Conservation (phyloP, 1,140 invertebrate species). For the Drosophila littoralis region DNA sequence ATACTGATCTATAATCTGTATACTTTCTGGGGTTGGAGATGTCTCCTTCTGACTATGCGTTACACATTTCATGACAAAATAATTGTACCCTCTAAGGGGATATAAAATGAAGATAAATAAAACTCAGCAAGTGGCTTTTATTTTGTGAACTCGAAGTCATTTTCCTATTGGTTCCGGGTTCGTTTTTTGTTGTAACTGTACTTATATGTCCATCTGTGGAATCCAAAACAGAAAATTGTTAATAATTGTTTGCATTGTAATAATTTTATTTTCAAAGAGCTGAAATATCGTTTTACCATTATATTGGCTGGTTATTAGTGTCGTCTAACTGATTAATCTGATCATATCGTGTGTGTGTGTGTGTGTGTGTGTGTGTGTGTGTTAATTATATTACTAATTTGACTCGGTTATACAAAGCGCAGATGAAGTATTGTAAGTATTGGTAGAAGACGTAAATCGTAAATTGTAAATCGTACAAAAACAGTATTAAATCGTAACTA, state of each 20-base stretch:
- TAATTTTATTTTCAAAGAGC: conserved; percentile 63
- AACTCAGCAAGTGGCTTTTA: too few species aligned
- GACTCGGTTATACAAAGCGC: conserved; percentile 81
- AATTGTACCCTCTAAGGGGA: too few species aligned
- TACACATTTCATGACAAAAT: too few species aligned
- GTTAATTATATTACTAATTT: conserved; percentile 80
- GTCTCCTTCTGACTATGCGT: too few species aligned
- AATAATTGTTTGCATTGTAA: conserved; percentile 51
- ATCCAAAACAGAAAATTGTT: too few species aligned
- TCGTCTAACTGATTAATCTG: conserved; percentile 63
- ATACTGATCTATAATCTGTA: too few species aligned
- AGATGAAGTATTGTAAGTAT: conserved; percentile 63
- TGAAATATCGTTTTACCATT: conserved; percentile 71
- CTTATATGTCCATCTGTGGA: too few species aligned
- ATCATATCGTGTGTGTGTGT: conserved; percentile 52
- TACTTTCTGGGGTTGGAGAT: too few species aligned
- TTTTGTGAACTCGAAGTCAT: too few species aligned
- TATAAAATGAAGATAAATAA: too few species aligned
- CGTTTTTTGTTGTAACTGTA: too few species aligned
- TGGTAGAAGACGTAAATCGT: conserved; percentile 63
- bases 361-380: conserved; percentile 52
- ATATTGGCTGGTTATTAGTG: conserved; percentile 71
- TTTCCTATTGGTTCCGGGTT: too few species aligned
- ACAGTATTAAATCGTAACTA: conserved; percentile 66
- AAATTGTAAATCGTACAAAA: conserved; percentile 44